Base-by-base conservation (phyloP, 2,797 vertebrate genomes). In the Bradypodion ventrale region DNA sequence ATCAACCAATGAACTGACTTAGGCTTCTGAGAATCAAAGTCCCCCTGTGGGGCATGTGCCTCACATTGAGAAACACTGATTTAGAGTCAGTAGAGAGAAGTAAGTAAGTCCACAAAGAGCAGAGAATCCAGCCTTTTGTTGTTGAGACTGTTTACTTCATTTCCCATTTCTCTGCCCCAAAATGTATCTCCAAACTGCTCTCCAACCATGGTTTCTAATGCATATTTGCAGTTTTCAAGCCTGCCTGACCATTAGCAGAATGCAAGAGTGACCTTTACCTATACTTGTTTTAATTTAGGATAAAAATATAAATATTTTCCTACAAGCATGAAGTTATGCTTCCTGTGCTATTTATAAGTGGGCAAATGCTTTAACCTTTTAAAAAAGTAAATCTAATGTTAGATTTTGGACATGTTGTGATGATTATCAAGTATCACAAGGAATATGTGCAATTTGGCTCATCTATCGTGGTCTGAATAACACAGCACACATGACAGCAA, bases 401-500 rank as follows among this genome's bases (percentile, higher is more conserved):
- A 21, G 21, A 37, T 59, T 25, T 32, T 59, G 32, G 52, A 32
- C 16, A 9, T 59, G 52, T 59, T 23, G 19, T 42, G n/a, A n/a
- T 63, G 3, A 63, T 23, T 27, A 12, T 42, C 63, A 63, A 44
- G 59, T 40, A 60, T 74, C 72, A 29, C 27, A 27, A 13, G 44
- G 12, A 42, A 73, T 44, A 37, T 37, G n/a, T 6, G 37, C 16
- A 63, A 63, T 32, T 27, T 40, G 19, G 15, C 62, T 12, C 60
- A n/a, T 42, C 7, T 3, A 29, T 42, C 15, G 9, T n/a, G 60
- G 27, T 37, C 27, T 40, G 35, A 77, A 15, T 29, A 62, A 62
- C 59, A 62, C 27, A 42, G 56, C 37, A 19, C 59, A 81, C 83
- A n/a, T 13, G 85, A 88, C 2, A 56, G 62, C 83, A 92, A 89